Conservation (phyloP, 2,888 invertebrate species). For the Melanchra persicariae region DNA sequence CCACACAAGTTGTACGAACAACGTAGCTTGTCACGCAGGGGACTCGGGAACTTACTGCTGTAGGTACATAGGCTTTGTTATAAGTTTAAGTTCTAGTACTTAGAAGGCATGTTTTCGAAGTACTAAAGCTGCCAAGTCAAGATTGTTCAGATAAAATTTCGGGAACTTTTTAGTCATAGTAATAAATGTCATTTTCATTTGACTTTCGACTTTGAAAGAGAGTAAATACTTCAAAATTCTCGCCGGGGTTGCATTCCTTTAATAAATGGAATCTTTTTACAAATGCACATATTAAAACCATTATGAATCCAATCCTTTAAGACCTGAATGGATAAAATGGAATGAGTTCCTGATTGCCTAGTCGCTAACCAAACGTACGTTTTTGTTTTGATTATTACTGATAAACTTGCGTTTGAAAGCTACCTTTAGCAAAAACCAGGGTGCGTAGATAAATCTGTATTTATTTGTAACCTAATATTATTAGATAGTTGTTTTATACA, state of each 20-base stretch:
- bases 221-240: no score
- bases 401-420: no score
- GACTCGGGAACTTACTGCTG: neutral
- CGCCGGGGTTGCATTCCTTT: no score
- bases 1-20: conserved; percentile 7
- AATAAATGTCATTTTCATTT: no score
- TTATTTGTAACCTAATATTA: neutral
- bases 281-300: neutral
- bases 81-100: conserved; percentile 6
- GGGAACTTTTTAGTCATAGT: no score
- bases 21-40: conserved; percentile 10
- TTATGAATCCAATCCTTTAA: neutral
- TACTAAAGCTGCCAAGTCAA: no score
- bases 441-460: neutral
- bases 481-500: neutral
- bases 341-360: neutral
- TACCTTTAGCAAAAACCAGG: no score
- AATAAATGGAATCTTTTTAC: no score
- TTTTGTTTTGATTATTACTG: no score
- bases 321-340: no score
- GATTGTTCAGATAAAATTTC: no score
- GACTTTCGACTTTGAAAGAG: no score
- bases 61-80: neutral
- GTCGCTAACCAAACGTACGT: neutral
- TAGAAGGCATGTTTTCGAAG: neutral